Percentiles rank a stretch among this genome's conserved stretches.
These are phyloP conservation scores for Lateolabrax maculatus DNA, from an alignment of 2,797 vertebrate species.

Conservation along the genomic window DNA sequence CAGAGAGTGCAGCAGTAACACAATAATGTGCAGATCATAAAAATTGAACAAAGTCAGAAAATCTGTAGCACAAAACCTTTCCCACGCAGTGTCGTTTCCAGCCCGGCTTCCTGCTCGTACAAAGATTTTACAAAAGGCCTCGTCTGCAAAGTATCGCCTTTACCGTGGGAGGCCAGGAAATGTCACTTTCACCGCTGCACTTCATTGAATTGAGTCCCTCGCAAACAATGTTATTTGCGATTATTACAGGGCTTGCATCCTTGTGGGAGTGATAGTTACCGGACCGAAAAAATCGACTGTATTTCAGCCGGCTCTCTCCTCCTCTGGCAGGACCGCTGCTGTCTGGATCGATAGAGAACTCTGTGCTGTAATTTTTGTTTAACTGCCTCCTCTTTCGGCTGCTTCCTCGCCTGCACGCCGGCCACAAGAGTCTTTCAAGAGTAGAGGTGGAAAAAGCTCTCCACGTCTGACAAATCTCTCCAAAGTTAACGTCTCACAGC, in stretches of 20 bases:
- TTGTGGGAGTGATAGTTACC: conserved; percentile 32
- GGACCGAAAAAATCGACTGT: conserved; percentile 41
- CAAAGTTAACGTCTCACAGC: not conserved
- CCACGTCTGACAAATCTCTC: not conserved
- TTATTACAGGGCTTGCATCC: conserved; percentile 29
- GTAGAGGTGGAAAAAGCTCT: not conserved
- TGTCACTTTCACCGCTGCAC: conserved; percentile 32
- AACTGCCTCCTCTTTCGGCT: conserved; percentile 16
- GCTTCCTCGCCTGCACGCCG: not conserved
- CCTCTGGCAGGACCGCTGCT: conserved; percentile 11
- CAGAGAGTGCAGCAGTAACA: not conserved
- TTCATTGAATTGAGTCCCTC: conserved; percentile 33
- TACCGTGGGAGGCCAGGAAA: conserved; percentile 16
- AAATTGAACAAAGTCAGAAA: not conserved
- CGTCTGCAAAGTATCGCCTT: not conserved
- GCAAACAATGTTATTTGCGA: conserved; percentile 53
- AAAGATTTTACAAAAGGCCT: not conserved
- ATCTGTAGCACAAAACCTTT: not conserved
- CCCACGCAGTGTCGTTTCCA: not conserved
- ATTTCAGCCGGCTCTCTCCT: conserved; percentile 11
- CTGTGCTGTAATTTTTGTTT: conserved; percentile 46
- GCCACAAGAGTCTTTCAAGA: conserved; percentile 3
- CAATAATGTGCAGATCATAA: not conserved
- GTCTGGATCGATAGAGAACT: conserved; percentile 44
- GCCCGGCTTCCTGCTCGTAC: not conserved